Evolutionary conservation across 1,140 invertebrate species (phyloP).

Genomic region (Drosophila asahinai): DNA sequence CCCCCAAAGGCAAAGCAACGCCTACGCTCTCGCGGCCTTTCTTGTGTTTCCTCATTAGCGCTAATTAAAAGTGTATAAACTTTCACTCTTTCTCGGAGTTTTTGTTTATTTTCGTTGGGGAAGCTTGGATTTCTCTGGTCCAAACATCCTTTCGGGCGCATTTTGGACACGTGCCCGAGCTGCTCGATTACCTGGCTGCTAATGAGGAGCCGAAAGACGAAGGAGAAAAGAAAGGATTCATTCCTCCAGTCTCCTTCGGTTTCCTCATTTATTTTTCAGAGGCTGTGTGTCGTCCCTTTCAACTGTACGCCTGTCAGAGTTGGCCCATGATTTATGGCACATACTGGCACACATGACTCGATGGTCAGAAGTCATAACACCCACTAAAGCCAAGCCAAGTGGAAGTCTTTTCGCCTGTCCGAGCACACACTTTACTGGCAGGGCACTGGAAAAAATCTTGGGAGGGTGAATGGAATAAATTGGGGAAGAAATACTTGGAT

Average conservation of each 20-base stretch:
- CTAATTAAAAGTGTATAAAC: slow-evolving; percentile 83
- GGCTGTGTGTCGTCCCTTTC: slow-evolving; percentile 1
- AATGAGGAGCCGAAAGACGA: slow-evolving; percentile 28
- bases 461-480: too few relatives aligned
- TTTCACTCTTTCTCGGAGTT: slow-evolving; percentile 57
- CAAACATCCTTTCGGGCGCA: slow-evolving; percentile 17
- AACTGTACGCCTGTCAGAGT: slow-evolving; percentile 42
- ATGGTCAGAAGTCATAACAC: slow-evolving; percentile 66
- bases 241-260: not conserved
- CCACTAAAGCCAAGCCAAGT: slow-evolving; percentile 62
- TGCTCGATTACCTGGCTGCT: slow-evolving; percentile 59
- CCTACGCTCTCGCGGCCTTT: not conserved
- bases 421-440: slow-evolving; percentile 51
- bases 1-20: not conserved
- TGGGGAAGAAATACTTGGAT: not conserved
- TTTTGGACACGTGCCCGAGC: slow-evolving; percentile 53
- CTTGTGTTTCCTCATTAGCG: slow-evolving; percentile 75
- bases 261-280: slow-evolving; percentile 32
- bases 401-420: slow-evolving; percentile 50
- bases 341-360: slow-evolving; percentile 39
- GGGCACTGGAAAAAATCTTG: slow-evolving; percentile 8
- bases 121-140: not conserved
- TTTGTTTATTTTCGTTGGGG: not conserved
- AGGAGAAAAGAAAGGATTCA: slow-evolving; percentile 20
- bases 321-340: slow-evolving; percentile 71